Evolutionary conservation across 2,888 invertebrate species (phyloP).

Genomic region (Dorcus parallelipipedus): DNA sequence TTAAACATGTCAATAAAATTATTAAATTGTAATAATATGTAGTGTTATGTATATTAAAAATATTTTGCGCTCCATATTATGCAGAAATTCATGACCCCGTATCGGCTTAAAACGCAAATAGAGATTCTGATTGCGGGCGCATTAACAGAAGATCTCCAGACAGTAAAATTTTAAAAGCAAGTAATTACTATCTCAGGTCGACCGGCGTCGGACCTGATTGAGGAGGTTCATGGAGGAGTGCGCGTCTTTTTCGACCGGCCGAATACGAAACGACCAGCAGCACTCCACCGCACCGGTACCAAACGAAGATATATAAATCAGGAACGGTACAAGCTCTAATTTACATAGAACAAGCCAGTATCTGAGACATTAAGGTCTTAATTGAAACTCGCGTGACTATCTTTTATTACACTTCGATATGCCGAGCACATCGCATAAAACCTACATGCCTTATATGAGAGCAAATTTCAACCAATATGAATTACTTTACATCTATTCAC

Average conservation of each 20-base stretch:
- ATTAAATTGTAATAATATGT: constrained; percentile 32
- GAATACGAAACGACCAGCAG: background rate
- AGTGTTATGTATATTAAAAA: constrained; percentile 3
- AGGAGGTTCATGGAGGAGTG: too few relatives aligned
- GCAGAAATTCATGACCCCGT: background rate
- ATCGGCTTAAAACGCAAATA: background rate
- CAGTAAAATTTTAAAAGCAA: too few relatives aligned
- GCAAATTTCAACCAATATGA: constrained; percentile 10
- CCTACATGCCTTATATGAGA: constrained; percentile 11
- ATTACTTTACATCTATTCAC: background rate
- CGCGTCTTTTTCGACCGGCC: too few relatives aligned
- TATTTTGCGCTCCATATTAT: background rate
- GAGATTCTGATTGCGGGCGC: background rate
- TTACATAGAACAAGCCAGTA: constrained; percentile 39
- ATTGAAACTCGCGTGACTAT: constrained; percentile 37
- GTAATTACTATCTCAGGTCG: too few relatives aligned
- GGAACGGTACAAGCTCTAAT: constrained; percentile 34
- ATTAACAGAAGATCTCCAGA: background rate
- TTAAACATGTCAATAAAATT: constrained; percentile 37
- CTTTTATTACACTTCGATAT: constrained; percentile 24
- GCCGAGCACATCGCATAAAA: constrained; percentile 3
- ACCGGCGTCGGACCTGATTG: too few relatives aligned
- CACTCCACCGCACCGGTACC: background rate
- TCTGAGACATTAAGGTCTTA: constrained; percentile 38
- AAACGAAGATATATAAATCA: constrained; percentile 29